Conservation (phyloP, 2,797 vertebrate species). For the Calcarius lapponicus region DNA sequence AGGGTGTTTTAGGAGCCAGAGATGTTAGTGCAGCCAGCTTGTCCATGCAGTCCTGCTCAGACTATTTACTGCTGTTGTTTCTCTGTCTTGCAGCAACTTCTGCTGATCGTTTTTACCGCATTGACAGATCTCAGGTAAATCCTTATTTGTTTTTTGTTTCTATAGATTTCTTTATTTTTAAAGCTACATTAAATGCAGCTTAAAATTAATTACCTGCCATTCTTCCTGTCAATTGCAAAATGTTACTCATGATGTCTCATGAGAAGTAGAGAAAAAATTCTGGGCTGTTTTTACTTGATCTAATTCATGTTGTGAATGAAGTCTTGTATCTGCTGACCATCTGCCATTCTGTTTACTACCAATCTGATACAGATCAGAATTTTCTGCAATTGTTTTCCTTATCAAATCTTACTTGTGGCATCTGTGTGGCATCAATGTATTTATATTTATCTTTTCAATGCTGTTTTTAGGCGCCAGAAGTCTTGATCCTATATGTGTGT, state of each 20-base stretch:
- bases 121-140: slow-evolving; percentile 97
- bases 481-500: neutral
- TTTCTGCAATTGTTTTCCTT: neutral
- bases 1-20: neutral
- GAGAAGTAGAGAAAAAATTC: neutral
- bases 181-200: neutral
- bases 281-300: neutral
- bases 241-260: neutral
- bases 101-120: slow-evolving; percentile 95
- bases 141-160: rapidly evolving
- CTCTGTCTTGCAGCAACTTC: slow-evolving; percentile 86
- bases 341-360: neutral
- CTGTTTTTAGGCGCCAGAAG: neutral
- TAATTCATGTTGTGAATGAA: neutral
- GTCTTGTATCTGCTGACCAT: neutral
- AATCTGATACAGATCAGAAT: neutral
- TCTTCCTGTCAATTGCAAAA: neutral
- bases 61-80: slow-evolving; percentile 1
- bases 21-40: neutral
- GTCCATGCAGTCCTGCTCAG: neutral
- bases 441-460: neutral
- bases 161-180: neutral
- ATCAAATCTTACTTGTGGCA: neutral
- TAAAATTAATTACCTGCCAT: neutral
- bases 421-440: neutral